A percentile compares a stretch with the other conserved stretches of the same genome.
phyloP scores from a whole-genome alignment of 2,113 vertebrate genomes.

The Corydoras sp. region DNA sequence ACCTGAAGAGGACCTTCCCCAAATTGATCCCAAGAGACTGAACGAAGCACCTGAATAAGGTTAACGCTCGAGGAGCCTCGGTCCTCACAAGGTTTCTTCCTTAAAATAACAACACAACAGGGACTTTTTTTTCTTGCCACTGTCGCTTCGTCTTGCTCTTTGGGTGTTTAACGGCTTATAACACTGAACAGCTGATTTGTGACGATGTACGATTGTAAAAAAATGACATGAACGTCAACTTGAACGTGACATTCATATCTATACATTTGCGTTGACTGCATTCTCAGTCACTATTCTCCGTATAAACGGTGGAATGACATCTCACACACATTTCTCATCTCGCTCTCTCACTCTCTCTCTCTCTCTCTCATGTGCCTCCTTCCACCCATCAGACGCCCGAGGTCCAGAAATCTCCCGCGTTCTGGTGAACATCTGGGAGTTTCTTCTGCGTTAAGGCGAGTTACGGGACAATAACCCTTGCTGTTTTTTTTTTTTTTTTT shows the following conservation, averaged over 20 bases:
- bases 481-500: constrained; percentile 13
- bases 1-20: not conserved
- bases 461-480: constrained; percentile 48
- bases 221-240: no score
- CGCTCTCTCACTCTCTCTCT: constrained; percentile 24
- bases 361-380: constrained; percentile 27
- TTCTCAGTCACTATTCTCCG: constrained; percentile 20
- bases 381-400: constrained; percentile 31
- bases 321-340: constrained; percentile 34
- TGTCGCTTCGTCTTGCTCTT: no score
- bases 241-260: no score
- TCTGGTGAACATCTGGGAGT: constrained; percentile 46
- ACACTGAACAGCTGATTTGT: no score
- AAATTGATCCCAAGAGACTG: no score
- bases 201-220: no score
- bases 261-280: constrained; percentile 21
- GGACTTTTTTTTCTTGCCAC: no score
- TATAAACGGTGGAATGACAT: constrained; percentile 18
- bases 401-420: constrained; percentile 38
- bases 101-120: no score
- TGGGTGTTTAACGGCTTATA: no score
- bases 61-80: no score
- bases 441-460: constrained; percentile 48
- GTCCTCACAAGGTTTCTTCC: no score
- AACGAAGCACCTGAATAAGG: no score